A percentile compares a stretch with the other conserved stretches of the same genome.
Evolutionary conservation across 2,888 invertebrate species (phyloP).

Genomic region (Tridacna gigas): DNA sequence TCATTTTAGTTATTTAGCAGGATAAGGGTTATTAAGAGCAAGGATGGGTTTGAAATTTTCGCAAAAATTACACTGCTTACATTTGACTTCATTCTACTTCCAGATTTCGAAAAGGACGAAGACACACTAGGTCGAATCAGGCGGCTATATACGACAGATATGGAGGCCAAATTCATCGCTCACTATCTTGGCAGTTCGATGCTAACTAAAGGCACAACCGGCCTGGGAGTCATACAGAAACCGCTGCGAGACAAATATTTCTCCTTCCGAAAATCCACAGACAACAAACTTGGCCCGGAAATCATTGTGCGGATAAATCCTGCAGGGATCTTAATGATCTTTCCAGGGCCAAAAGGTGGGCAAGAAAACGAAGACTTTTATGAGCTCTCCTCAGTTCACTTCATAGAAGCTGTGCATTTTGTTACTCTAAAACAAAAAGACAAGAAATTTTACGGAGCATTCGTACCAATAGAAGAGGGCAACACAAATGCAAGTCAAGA

Average conservation of each 20-base stretch:
- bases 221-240: slow-evolving; percentile 98
- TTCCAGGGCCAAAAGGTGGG: slow-evolving; percentile 98
- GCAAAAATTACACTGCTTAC: no score
- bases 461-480: slow-evolving; percentile 89
- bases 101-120: slow-evolving; percentile 43
- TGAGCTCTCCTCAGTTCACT: slow-evolving; percentile 86
- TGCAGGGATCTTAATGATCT: slow-evolving; percentile 95
- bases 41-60: no score
- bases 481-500: slow-evolving; percentile 76
- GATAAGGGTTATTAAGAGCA: no score
- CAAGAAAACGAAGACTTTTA: slow-evolving; percentile 90
- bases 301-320: slow-evolving; percentile 89
- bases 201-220: slow-evolving; percentile 98
- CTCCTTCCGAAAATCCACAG: slow-evolving; percentile 90
- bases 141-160: slow-evolving; percentile 23
- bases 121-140: neutral
- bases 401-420: slow-evolving; percentile 83
- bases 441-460: slow-evolving; percentile 86
- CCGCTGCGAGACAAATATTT: slow-evolving; percentile 98
- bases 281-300: slow-evolving; percentile 67
- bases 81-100: slow-evolving; percentile 1
- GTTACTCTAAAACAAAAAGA: slow-evolving; percentile 79
- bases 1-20: no score
- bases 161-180: slow-evolving; percentile 90
- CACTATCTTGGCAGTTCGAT: slow-evolving; percentile 98